Percentiles rank a stretch among this genome's conserved stretches.
phyloP scores from a whole-genome alignment of 2,797 vertebrate genomes.

The Melanotaenia maccullochi region DNA sequence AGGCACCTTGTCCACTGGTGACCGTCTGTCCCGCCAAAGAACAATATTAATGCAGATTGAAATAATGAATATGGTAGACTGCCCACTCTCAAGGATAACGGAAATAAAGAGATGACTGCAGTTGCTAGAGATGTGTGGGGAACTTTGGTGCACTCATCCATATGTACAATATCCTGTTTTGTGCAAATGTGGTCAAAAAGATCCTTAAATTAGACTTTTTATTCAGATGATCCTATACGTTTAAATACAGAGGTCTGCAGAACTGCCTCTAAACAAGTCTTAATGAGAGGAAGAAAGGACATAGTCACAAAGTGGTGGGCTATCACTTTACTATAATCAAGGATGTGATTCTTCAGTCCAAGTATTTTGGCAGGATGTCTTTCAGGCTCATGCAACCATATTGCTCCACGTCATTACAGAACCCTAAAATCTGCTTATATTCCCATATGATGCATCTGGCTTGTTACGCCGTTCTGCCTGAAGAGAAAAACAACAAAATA shows the following conservation, averaged over 20 bases:
- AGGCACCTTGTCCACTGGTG: neutral
- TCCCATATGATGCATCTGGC: neutral
- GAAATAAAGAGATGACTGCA: neutral
- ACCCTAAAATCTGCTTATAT: neutral
- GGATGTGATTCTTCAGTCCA: neutral
- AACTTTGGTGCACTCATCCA: neutral
- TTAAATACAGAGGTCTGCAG: neutral
- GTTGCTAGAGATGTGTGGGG: neutral
- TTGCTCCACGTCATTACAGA: neutral
- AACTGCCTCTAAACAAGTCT: neutral
- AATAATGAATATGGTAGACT: slow-evolving; percentile 7
- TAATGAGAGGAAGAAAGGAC: neutral
- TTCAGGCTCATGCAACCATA: neutral
- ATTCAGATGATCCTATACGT: neutral
- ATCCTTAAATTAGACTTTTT: neutral
- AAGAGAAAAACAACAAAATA: slow-evolving; percentile 2
- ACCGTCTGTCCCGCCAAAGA: neutral
- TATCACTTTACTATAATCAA: neutral
- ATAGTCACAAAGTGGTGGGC: neutral
- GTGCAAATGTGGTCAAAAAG: neutral
- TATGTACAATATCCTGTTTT: neutral
- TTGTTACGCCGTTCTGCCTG: neutral
- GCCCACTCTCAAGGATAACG: slow-evolving; percentile 1
- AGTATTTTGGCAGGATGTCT: neutral
- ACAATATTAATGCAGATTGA: slow-evolving; percentile 12